Conservation (phyloP, 2,888 invertebrate species). For the Cylindroiulus punctatus region DNA sequence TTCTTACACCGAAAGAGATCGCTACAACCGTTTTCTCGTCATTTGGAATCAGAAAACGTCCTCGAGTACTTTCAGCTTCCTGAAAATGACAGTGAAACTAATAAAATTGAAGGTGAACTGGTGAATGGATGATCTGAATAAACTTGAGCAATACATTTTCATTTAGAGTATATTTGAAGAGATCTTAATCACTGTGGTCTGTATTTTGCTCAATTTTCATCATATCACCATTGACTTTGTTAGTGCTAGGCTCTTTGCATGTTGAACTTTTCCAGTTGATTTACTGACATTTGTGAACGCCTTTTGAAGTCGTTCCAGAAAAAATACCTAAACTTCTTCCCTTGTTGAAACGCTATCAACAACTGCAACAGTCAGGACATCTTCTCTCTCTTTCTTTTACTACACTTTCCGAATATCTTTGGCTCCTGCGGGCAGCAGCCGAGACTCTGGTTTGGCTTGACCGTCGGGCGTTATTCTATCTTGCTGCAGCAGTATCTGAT, state of each 20-base stretch:
- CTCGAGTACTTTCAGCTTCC: conserved; percentile 69
- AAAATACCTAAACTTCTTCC: conserved; percentile 70
- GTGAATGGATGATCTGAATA: too few species aligned
- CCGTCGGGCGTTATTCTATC: conserved; percentile 81
- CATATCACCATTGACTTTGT: too few species aligned
- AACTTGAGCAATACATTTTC: too few species aligned
- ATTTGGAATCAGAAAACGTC: conserved; percentile 79
- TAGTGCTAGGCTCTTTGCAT: too few species aligned
- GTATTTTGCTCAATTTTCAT: too few species aligned
- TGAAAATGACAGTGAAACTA: neutral
- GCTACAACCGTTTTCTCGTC: conserved; percentile 88
- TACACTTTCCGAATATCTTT: conserved; percentile 90
- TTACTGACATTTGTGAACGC: neutral
- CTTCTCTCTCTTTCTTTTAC: conserved; percentile 80
- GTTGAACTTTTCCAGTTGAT: too few species aligned
- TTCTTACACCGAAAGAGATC: conserved; percentile 92
- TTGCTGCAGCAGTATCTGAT: conserved; percentile 98
- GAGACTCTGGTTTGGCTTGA: conserved; percentile 78
- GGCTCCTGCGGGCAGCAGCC: conserved; percentile 85
- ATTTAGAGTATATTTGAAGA: too few species aligned
- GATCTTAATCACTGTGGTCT: too few species aligned
- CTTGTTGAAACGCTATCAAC: conserved; percentile 76
- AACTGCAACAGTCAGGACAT: conserved; percentile 69
- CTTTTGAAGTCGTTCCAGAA: conserved; percentile 57
- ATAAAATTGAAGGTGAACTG: conserved; percentile 28